Evolutionary conservation across 1,140 invertebrate genomes (phyloP).

Genomic region (Drosophila mojavensis): DNA sequence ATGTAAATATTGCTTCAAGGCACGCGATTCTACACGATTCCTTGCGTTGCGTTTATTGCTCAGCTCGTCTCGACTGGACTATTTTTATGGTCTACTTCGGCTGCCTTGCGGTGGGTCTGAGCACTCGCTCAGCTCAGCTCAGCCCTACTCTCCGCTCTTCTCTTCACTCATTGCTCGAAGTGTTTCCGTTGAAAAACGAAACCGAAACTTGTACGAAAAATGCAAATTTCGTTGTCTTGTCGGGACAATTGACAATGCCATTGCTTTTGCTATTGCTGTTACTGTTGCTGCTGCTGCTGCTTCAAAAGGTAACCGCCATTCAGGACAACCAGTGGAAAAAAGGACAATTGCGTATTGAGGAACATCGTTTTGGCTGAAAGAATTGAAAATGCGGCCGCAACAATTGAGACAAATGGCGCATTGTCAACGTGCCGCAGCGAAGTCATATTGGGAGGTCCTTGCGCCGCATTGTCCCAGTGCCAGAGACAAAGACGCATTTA

Average conservation of each 20-base stretch:
- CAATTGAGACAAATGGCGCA: slow-evolving; percentile 66
- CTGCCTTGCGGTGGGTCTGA: slow-evolving; percentile 72
- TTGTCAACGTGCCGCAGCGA: slow-evolving; percentile 51
- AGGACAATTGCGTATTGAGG: slow-evolving; percentile 81
- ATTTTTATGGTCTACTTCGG: slow-evolving; percentile 62
- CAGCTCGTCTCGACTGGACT: slow-evolving; percentile 48
- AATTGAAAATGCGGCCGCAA: slow-evolving; percentile 48
- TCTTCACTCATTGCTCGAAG: slow-evolving; percentile 34
- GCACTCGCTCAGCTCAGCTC: background rate
- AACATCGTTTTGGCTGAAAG: slow-evolving; percentile 74
- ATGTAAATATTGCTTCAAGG: slow-evolving; percentile 78
- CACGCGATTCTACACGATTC: slow-evolving; percentile 64
- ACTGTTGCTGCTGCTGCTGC: background rate
- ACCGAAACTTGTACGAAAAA: slow-evolving; percentile 66
- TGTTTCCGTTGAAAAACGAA: slow-evolving; percentile 58
- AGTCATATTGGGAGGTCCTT: slow-evolving; percentile 79
- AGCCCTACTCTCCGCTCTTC: background rate
- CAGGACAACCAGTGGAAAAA: slow-evolving; percentile 36
- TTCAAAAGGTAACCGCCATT: slow-evolving; percentile 65
- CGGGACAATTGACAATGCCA: slow-evolving; percentile 65
- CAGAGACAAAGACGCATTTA: slow-evolving; percentile 63
- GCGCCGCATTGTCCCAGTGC: slow-evolving; percentile 30
- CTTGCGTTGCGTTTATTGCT: slow-evolving; percentile 61
- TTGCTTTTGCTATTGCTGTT: slow-evolving; percentile 13
- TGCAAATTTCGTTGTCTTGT: slow-evolving; percentile 45